A percentile compares a stretch with the other conserved stretches of the same genome.
These are phyloP conservation scores for honey bee (Apis mellifera) DNA, from an alignment of 1,140 invertebrate genomes.

Conservation along the genomic window DNA sequence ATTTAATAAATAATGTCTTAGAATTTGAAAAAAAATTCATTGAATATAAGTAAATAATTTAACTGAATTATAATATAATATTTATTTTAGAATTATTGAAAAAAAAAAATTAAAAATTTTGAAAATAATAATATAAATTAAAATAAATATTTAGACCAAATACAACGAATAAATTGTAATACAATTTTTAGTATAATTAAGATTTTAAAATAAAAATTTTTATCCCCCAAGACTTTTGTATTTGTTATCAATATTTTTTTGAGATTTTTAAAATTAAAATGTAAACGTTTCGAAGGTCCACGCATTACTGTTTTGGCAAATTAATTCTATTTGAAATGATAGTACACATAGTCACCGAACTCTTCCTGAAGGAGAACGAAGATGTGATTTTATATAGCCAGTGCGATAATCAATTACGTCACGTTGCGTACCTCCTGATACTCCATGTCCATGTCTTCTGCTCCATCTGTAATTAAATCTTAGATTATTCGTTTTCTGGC, in stretches of 20 bases:
- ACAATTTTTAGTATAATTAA: too few species aligned
- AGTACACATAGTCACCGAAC: constrained; percentile 86
- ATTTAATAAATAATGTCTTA: not conserved
- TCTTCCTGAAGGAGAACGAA: constrained; percentile 92
- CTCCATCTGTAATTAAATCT: constrained; percentile 83
- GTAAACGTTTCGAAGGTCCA: not conserved
- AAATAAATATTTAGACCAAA: not conserved
- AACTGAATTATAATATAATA: not conserved
- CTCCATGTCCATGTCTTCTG: constrained; percentile 84
- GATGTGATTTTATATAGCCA: constrained; percentile 93
- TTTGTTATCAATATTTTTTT: not conserved
- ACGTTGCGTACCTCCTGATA: constrained; percentile 83
- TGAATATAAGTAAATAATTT: not conserved
- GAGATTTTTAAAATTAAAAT: not conserved
- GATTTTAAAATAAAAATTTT: not conserved
- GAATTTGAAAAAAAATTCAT: not conserved
- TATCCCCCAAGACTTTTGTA: not conserved
- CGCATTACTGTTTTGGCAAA: constrained; percentile 1
- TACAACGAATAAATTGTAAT: not conserved
- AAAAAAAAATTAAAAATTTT: not conserved
- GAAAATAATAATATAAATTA: not conserved
- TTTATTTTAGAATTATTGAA: not conserved
- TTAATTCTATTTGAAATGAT: constrained; percentile 20
- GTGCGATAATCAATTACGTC: constrained; percentile 92
- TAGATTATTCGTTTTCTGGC: constrained; percentile 8